Evolutionary conservation across 2,888 invertebrate species (phyloP), one percentile per base, ranked within the genome.

Genomic region (Leptopterna dolabrata): DNA sequence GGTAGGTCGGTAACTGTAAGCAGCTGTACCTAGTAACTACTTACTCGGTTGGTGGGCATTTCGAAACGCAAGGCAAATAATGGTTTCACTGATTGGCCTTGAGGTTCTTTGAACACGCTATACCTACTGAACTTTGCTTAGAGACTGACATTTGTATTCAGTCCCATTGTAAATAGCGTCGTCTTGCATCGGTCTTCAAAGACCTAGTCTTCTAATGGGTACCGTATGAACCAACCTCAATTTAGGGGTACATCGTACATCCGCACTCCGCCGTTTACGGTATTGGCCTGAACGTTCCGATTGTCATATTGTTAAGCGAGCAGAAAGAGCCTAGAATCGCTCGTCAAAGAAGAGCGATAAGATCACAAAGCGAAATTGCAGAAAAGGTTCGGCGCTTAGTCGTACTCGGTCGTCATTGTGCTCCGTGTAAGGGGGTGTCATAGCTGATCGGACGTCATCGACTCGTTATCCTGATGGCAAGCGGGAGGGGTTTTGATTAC

Each of bases 401-500:
- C 29, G 41, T 73, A 73, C 73, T 73, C 36, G 36, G 45, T 14
- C 45, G 78, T 78, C 78, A 78, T 78, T 78, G 78, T 78, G 78
- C 78, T 78, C 78, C 78, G 47, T 45, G 78, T 78, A 78, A 78
- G 47, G 78, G 43, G 78, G 78, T 78, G 78, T 78, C 78, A 78
- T 78, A 78, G 78, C 47, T 78, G 78, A 78, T 78, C 78, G 78
- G 78, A 78, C 78, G 78, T 78, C 78, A 78, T 78, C 78, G 78
- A 45, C 78, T 78, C 78, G 78, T 78, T 78, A 78, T 78, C 78
- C 78, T 11, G 78, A 43, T 45, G 41, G 24, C 29, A 41, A 19
- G 36, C 16, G 19, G 45, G 47, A 36, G 78, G 43, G 78, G 43
- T 30, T 43, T 78, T 78, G 78, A 78, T 78, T 78, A 78, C 41